Evolutionary conservation across 2,888 invertebrate species (phyloP), one percentile per base, ranked within the genome.

Genomic region (Hartigia nigra): DNA sequence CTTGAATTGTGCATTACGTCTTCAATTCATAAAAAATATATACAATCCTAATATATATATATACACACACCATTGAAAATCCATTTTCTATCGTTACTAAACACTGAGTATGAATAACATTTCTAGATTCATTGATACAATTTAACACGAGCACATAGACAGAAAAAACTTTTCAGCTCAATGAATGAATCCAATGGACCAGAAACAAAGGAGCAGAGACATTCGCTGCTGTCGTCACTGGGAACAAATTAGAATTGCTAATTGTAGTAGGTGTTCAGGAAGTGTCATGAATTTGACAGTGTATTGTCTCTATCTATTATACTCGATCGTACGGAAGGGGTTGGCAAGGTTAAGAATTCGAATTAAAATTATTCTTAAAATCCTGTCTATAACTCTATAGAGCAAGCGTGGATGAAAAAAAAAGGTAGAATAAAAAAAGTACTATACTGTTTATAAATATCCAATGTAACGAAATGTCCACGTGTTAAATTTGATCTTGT

Each of bases 211-310:
- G 14, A 39, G 9, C 39, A 31, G 31, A 70, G 72, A 70, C 72
- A 34, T 31, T 70, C 31, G 72, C 4, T 12, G 31, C 72, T 39
- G 23, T 39, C 14, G 39, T 39, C 39, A 39, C 39, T 39, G 4
- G 5, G 4, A 31, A 70, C 12, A 70, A 70, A 70, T 70, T 70
- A 70, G 72, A 70, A 70, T 70, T 70, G 72, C 72, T 70, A 70
- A 70, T 70, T 70, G 31, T 34, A 11, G 72, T 70, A 70, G 72
- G 72, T 70, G 72, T 70, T 70, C 72, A 70, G 72, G 72, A 70
- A 70, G 72, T 70, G 72, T 31, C 72, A 12, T 12, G 12, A 14
- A 14, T 39, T 70, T 14, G 72, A 31, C 72, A 34, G 31, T 70
- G 72, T 70, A 70, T 70, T 31, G 72, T 70, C 72, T 31, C 72